Conservation (phyloP, 2,888 invertebrate species). For the Amphipyra tragopoginis region DNA sequence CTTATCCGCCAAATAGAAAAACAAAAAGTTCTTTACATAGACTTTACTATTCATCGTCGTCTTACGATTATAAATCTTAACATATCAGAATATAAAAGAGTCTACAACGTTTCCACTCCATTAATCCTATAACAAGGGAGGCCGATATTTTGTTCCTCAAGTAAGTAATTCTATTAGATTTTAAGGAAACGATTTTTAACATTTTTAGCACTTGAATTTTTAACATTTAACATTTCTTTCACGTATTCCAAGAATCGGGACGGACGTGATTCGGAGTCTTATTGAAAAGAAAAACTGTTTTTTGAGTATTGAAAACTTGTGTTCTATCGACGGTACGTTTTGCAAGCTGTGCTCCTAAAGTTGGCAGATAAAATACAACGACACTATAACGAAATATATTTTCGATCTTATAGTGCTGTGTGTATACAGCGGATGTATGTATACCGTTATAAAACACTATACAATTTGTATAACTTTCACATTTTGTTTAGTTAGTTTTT, state of each 20-base stretch:
- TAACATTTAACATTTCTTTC: constrained; percentile 39
- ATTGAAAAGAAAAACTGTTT: constrained; percentile 39
- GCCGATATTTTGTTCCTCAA: constrained; percentile 37
- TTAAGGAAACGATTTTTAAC: constrained; percentile 29
- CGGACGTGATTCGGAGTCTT: constrained; percentile 46
- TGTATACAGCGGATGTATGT: no score
- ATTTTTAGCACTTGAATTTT: constrained; percentile 18
- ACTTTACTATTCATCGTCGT: constrained; percentile 21
- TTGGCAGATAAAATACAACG: constrained; percentile 10
- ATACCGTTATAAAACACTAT: no score
- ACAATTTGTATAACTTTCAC: no score
- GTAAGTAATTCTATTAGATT: constrained; percentile 19
- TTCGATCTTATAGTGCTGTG: no score
- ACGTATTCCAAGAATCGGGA: constrained; percentile 48
- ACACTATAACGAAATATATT: neutral
- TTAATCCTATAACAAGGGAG: constrained; percentile 44
- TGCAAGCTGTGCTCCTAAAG: constrained; percentile 32
- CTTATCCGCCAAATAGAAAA: constrained; percentile 19
- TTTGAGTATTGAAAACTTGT: constrained; percentile 46
- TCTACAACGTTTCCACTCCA: constrained; percentile 35
- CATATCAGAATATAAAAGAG: constrained; percentile 36
- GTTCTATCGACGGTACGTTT: constrained; percentile 29
- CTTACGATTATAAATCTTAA: constrained; percentile 36
- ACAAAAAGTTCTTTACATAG: constrained; percentile 17
- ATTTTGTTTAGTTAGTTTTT: no score